Evolutionary conservation across 2,888 invertebrate species (phyloP).

Genomic region (Orchesella flavescens): DNA sequence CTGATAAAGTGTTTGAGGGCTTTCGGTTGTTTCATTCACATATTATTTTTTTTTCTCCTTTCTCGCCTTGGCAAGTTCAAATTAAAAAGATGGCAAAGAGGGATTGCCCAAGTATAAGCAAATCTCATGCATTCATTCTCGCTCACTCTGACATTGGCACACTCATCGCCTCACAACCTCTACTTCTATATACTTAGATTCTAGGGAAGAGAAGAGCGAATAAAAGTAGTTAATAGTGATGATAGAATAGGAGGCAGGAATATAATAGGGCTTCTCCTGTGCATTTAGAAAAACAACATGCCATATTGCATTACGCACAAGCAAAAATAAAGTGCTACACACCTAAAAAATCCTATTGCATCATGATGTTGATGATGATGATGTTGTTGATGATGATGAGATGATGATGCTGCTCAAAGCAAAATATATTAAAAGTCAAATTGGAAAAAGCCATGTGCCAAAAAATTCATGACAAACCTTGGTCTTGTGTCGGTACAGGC

Average conservation of each 20-base stretch:
- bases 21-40: no score
- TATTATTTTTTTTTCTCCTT: no score
- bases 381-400: slow-evolving; percentile 32
- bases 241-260: slow-evolving; percentile 4
- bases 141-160: slow-evolving; percentile 33
- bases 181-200: neutral
- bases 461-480: slow-evolving; percentile 60
- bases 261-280: slow-evolving; percentile 8
- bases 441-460: slow-evolving; percentile 59
- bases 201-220: neutral
- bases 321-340: slow-evolving; percentile 60
- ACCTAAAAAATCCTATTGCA: slow-evolving; percentile 53
- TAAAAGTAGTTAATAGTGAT: neutral
- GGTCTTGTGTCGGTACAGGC: no score
- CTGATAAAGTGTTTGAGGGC: slow-evolving; percentile 20
- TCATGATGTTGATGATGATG: slow-evolving; percentile 43
- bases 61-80: slow-evolving; percentile 32
- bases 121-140: slow-evolving; percentile 9
- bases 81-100: slow-evolving; percentile 49
- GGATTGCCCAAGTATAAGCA: slow-evolving; percentile 60
- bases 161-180: neutral
- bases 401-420: slow-evolving; percentile 40
- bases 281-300: slow-evolving; percentile 32
- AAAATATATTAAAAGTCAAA: slow-evolving; percentile 45
- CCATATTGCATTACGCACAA: slow-evolving; percentile 57